Evolutionary conservation across 2,113 vertebrate genomes (phyloP).

Genomic region (Micronycteris hirsuta): DNA sequence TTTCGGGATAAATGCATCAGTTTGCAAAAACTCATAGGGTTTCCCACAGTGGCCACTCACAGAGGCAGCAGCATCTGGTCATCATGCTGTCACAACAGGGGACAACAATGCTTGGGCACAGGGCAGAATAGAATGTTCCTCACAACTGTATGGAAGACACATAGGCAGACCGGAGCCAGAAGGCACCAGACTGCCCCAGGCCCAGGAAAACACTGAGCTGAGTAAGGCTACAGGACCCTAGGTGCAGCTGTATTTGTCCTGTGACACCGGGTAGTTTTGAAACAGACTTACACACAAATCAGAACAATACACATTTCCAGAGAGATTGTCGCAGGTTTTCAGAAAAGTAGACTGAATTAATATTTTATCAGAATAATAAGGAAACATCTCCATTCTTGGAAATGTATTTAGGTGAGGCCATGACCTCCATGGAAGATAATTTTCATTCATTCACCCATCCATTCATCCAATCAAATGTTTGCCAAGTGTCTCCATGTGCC

Average conservation of each 20-base stretch:
- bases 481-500: neutral
- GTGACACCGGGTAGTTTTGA: neutral
- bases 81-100: neutral
- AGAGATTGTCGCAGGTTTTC: neutral
- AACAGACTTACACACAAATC: neutral
- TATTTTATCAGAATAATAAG: neutral
- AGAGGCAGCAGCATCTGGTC: conserved; percentile 51
- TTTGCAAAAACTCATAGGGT: conserved; percentile 45
- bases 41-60: conserved; percentile 53
- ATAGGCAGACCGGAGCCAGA: neutral
- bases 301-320: neutral
- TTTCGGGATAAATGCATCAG: conserved; percentile 27
- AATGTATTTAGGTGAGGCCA: neutral
- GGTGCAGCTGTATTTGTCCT: neutral
- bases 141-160: neutral
- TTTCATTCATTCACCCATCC: neutral
- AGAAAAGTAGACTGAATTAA: neutral
- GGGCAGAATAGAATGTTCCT: neutral
- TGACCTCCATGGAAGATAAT: neutral
- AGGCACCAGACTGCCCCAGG: neutral
- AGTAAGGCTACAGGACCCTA: neutral
- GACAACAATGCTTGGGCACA: conserved; percentile 7
- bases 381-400: neutral
- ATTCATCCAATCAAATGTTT: neutral
- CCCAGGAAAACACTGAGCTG: neutral